Evolutionary conservation across 2,113 vertebrate genomes (phyloP).

Genomic region (Apteryx owenii): DNA sequence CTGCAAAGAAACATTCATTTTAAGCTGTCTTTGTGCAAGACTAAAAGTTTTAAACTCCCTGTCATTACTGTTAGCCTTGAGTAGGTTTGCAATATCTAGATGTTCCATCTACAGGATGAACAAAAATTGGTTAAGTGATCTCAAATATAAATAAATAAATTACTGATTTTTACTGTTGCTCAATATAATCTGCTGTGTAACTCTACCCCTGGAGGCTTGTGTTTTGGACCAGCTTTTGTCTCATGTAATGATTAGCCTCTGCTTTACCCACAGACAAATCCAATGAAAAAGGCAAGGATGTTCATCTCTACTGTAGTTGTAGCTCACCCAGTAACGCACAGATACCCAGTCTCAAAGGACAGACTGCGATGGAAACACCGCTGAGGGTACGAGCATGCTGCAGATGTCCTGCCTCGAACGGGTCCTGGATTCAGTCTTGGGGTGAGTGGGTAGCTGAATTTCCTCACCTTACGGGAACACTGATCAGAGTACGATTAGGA

Average conservation of each 20-base stretch:
- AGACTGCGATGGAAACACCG: neutral
- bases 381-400: neutral
- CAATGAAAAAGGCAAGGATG: accelerated
- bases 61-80: neutral
- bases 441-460: neutral
- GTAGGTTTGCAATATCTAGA: accelerated
- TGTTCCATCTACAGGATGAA: accelerated
- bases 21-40: neutral
- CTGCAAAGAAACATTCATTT: neutral
- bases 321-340: accelerated
- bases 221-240: neutral
- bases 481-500: neutral
- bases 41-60: neutral
- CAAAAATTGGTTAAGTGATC: neutral
- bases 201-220: accelerated
- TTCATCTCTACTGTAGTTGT: neutral
- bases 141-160: neutral
- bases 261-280: neutral
- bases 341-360: neutral
- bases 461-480: accelerated
- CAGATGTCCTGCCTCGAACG: neutral
- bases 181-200: neutral
- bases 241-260: neutral
- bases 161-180: neutral
- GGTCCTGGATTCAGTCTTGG: neutral